Conservation (phyloP, 1,140 invertebrate species). For the Asobara japonica region DNA sequence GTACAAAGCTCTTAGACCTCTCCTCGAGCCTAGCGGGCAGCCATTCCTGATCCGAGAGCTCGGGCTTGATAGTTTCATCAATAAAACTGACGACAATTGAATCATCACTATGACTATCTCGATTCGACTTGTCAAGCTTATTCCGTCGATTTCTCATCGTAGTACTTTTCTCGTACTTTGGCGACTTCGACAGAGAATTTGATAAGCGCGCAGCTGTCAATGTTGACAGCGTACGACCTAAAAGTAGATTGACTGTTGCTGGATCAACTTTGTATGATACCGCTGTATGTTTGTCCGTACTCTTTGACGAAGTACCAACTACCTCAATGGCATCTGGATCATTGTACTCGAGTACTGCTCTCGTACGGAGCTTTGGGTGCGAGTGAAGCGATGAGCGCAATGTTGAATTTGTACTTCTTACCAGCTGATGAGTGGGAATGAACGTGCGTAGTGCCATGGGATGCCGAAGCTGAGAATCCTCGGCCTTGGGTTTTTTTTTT, state of each 20-base stretch:
- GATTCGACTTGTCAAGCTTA: constrained; percentile 10
- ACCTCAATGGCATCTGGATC: constrained; percentile 34
- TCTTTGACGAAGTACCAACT: constrained; percentile 34
- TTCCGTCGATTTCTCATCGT: constrained; percentile 28
- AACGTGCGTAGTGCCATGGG: constrained; percentile 32
- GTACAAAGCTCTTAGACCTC: constrained; percentile 58
- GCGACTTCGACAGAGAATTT: constrained; percentile 31
- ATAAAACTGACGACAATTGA: constrained; percentile 25
- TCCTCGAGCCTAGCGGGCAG: constrained; percentile 51
- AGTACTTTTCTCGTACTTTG: constrained; percentile 25
- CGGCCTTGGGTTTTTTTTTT: constrained; percentile 25
- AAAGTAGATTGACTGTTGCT: constrained; percentile 26
- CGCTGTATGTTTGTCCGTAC: constrained; percentile 15
- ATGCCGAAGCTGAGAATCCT: constrained; percentile 27
- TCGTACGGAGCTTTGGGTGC: constrained; percentile 41
- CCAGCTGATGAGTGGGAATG: constrained; percentile 31
- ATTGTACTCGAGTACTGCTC: constrained; percentile 35
- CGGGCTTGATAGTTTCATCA: constrained; percentile 20
- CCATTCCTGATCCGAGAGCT: constrained; percentile 42
- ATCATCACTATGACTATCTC: constrained; percentile 23
- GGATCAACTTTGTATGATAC: constrained; percentile 25
- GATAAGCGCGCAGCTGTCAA: constrained; percentile 18
- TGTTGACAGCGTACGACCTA: constrained; percentile 30
- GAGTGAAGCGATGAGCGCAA: constrained; percentile 15
- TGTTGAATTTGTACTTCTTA: background rate